Conservation (phyloP, 2,888 invertebrate genomes). For the Noctua comes region DNA sequence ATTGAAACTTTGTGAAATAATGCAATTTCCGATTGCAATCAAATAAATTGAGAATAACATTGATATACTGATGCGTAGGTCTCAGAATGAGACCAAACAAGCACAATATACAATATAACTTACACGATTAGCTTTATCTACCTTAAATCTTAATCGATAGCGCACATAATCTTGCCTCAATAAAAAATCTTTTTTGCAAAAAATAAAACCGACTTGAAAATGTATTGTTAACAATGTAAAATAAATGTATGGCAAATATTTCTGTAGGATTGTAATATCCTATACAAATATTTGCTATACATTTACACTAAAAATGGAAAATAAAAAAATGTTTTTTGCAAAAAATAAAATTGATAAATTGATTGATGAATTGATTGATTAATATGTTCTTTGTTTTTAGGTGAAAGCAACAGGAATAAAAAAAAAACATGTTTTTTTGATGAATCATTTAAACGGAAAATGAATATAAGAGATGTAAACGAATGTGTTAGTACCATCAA, state of each 20-base stretch:
- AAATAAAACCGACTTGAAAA: too few relatives aligned
- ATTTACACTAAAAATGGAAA: too few relatives aligned
- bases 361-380: too few relatives aligned
- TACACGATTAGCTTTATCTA: neutral
- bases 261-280: too few relatives aligned
- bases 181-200: too few relatives aligned
- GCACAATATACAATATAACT: neutral
- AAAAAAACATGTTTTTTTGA: neutral
- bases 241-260: too few relatives aligned
- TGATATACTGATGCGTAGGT: neutral
- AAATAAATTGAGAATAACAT: neutral
- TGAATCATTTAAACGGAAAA: neutral
- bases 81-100: neutral
- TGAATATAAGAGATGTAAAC: neutral
- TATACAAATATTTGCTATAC: too few relatives aligned
- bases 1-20: conserved; percentile 13
- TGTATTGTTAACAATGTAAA: too few relatives aligned
- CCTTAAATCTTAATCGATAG: too few relatives aligned
- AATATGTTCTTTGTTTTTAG: neutral
- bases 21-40: neutral
- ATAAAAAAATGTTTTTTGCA: too few relatives aligned
- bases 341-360: too few relatives aligned
- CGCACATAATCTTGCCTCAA: too few relatives aligned
- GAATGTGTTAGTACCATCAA: neutral
- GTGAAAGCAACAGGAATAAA: neutral